Evolutionary conservation across 2,113 vertebrate species (phyloP).

Genomic region (Typhlomys cinereus): DNA sequence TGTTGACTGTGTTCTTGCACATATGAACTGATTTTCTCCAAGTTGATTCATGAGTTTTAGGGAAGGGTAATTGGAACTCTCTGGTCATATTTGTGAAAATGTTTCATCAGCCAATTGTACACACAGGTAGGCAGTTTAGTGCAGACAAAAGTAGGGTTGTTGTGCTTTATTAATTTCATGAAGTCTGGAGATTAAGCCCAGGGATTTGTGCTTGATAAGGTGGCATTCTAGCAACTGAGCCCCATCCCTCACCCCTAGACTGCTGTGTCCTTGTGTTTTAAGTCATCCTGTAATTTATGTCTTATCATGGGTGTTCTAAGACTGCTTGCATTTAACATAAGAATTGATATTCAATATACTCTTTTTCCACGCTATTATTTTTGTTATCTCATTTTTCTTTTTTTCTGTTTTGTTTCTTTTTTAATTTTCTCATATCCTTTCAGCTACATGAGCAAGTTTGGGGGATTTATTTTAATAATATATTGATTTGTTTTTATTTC

Average conservation of each 20-base stretch:
- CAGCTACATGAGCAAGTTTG: background rate
- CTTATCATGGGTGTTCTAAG: background rate
- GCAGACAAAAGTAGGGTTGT: background rate
- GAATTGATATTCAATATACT: background rate
- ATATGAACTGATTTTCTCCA: no score
- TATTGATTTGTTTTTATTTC: background rate
- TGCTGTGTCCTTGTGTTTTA: background rate
- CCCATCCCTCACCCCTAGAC: no score
- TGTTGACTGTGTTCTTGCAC: no score
- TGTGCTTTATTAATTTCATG: background rate
- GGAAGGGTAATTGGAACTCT: no score
- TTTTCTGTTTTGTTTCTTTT: background rate
- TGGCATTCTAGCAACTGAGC: no score
- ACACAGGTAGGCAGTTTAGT: no score
- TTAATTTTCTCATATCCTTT: background rate
- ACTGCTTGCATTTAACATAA: background rate
- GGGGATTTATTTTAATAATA: background rate
- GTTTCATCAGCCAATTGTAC: no score
- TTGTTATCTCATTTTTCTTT: background rate
- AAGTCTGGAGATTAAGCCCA: no score
- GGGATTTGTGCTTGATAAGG: no score
- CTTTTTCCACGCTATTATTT: background rate
- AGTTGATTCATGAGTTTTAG: no score
- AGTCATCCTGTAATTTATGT: background rate
- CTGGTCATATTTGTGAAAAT: no score